Conservation (phyloP, 2,113 vertebrate species). For the Corythaeola cristata region DNA sequence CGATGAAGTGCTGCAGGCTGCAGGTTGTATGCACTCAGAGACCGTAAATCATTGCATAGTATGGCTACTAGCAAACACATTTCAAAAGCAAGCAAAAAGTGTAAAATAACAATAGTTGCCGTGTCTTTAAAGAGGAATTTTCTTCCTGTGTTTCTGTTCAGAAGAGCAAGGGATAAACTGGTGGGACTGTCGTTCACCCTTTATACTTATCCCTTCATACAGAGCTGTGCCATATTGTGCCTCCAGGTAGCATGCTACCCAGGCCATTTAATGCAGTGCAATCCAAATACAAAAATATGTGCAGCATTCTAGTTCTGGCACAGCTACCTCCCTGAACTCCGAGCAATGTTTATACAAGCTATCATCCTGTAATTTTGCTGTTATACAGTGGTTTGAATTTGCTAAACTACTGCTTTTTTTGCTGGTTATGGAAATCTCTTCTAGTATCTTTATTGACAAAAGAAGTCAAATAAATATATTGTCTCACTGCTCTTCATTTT, state of each 20-base stretch:
- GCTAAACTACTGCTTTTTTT: background rate
- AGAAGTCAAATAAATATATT: background rate
- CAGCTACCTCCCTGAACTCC: background rate
- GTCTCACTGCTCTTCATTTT: background rate
- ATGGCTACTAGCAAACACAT: background rate
- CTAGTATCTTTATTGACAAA: background rate
- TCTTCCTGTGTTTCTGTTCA: background rate
- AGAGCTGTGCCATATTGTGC: background rate
- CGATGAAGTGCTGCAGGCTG: background rate
- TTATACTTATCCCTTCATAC: background rate
- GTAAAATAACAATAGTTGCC: background rate
- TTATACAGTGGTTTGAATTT: background rate
- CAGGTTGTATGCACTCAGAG: background rate
- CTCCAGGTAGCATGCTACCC: background rate
- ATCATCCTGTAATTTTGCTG: background rate
- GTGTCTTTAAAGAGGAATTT: background rate
- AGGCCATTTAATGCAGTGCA: background rate
- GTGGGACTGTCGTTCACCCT: background rate
- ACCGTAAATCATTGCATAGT: rapidly evolving
- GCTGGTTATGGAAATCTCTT: background rate
- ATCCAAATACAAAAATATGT: background rate
- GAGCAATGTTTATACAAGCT: background rate
- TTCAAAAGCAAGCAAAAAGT: background rate
- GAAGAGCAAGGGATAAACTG: background rate
- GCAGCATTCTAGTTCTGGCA: background rate